Evolutionary conservation across 2,797 vertebrate genomes (phyloP).

Genomic region (Acipenser transmontanus): DNA sequence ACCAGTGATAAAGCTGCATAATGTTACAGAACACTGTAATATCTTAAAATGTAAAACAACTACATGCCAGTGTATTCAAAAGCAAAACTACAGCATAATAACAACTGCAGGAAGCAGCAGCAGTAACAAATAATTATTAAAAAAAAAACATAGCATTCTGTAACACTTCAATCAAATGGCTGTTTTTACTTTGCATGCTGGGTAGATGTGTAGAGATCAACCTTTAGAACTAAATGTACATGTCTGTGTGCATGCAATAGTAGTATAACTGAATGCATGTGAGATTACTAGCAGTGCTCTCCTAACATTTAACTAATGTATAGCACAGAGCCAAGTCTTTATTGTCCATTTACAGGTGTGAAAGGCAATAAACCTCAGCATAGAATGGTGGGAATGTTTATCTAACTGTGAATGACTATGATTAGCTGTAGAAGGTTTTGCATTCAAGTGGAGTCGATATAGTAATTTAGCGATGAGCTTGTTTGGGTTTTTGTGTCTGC

Average conservation of each 20-base stretch:
- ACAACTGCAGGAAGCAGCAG: not conserved
- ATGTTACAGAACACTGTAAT: too few species aligned
- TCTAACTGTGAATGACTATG: constrained; percentile 11
- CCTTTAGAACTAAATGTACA: not conserved
- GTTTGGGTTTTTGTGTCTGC: constrained; percentile 16
- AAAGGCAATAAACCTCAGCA: constrained; percentile 36
- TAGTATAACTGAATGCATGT: constrained; percentile 9
- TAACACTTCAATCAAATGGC: not conserved
- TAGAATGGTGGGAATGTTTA: constrained; percentile 2
- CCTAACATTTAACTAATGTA: constrained; percentile 7
- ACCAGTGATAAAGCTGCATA: too few species aligned
- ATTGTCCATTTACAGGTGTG: constrained; percentile 31
- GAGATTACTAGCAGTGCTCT: not conserved
- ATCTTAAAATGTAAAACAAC: too few species aligned
- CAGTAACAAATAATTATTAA: not conserved
- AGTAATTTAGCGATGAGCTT: constrained; percentile 27
- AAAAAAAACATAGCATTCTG: constrained; percentile 3
- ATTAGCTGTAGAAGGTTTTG: constrained; percentile 8
- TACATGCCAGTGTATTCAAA: too few species aligned
- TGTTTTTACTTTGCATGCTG: not conserved
- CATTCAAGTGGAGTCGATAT: constrained; percentile 26
- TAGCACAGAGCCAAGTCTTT: constrained; percentile 29
- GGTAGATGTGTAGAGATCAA: not conserved
- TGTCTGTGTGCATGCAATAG: not conserved
- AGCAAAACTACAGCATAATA: not conserved